Evolutionary conservation across 2,888 invertebrate species (phyloP).

Genomic region (Euplexia lucipara): DNA sequence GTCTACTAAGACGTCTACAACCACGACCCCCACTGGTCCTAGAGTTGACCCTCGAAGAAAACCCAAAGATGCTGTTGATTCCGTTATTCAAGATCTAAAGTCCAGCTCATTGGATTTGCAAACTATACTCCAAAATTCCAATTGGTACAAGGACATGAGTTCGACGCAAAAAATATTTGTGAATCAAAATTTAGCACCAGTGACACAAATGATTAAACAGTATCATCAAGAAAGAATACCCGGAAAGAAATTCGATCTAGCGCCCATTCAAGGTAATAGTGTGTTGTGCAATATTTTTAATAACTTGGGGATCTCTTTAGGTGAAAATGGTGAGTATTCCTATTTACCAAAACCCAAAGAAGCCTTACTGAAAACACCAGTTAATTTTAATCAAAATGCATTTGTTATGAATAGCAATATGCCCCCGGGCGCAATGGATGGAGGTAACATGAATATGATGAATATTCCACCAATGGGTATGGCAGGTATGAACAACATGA

Average conservation of each 20-base stretch:
- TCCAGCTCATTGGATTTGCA: slow-evolving; percentile 90
- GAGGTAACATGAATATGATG: slow-evolving; percentile 84
- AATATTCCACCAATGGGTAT: slow-evolving; percentile 86
- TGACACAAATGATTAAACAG: slow-evolving; percentile 92
- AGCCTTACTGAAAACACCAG: slow-evolving; percentile 85
- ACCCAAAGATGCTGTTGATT: slow-evolving; percentile 81
- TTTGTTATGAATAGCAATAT: slow-evolving; percentile 81
- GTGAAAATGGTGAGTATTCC: slow-evolving; percentile 91
- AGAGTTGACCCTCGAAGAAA: slow-evolving; percentile 87
- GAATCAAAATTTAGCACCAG: slow-evolving; percentile 92
- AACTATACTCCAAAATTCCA: slow-evolving; percentile 92
- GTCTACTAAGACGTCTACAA: slow-evolving; percentile 74
- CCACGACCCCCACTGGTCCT: slow-evolving; percentile 77
- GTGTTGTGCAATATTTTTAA: slow-evolving; percentile 91
- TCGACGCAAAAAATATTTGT: slow-evolving; percentile 94
- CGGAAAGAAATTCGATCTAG: slow-evolving; percentile 90
- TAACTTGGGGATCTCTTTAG: slow-evolving; percentile 91
- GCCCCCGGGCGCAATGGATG: slow-evolving; percentile 78
- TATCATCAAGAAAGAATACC: slow-evolving; percentile 91
- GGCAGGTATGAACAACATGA: slow-evolving; percentile 83
- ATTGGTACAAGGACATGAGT: slow-evolving; percentile 93
- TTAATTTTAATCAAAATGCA: slow-evolving; percentile 82
- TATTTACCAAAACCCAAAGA: slow-evolving; percentile 88
- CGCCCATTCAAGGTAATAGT: slow-evolving; percentile 87
- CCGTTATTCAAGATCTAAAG: slow-evolving; percentile 76